These are phyloP conservation scores for Meriones psammophilus DNA, from an alignment of 2,797 vertebrate genomes.

Conservation along the genomic window DNA sequence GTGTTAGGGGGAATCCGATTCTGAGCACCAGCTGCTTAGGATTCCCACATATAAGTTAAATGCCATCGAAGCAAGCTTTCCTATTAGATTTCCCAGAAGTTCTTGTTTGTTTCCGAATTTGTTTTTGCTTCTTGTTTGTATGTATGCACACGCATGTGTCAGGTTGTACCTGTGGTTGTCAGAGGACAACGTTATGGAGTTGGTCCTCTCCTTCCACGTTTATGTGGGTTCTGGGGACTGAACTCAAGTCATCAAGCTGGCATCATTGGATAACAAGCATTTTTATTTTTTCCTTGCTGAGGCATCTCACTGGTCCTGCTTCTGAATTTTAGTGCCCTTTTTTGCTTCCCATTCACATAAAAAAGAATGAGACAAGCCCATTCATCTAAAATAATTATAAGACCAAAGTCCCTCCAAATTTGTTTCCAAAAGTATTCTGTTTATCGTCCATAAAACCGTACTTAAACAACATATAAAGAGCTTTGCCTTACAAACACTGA, in stretches of 20 bases:
- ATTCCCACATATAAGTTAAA: not conserved
- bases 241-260: not conserved
- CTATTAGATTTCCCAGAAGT: not conserved
- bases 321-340: not conserved
- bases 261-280: not conserved
- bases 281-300: not conserved
- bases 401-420: not conserved
- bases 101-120: constrained; percentile 29
- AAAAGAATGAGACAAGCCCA: not conserved
- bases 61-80: not conserved
- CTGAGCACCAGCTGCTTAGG: not conserved
- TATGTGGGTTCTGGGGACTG: not conserved
- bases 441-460: constrained; percentile 1
- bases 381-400: not conserved
- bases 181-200: not conserved
- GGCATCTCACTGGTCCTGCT: not conserved
- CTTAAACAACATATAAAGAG: not conserved
- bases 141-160: not conserved
- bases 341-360: not conserved
- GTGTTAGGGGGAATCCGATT: not conserved
- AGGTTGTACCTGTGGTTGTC: not conserved
- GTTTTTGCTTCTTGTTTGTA: not conserved
- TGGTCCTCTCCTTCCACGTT: not conserved
- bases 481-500: not conserved
- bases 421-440: not conserved